Evolutionary conservation across 2,113 vertebrate genomes (phyloP).

Genomic region (Sminthopsis crassicaudata): DNA sequence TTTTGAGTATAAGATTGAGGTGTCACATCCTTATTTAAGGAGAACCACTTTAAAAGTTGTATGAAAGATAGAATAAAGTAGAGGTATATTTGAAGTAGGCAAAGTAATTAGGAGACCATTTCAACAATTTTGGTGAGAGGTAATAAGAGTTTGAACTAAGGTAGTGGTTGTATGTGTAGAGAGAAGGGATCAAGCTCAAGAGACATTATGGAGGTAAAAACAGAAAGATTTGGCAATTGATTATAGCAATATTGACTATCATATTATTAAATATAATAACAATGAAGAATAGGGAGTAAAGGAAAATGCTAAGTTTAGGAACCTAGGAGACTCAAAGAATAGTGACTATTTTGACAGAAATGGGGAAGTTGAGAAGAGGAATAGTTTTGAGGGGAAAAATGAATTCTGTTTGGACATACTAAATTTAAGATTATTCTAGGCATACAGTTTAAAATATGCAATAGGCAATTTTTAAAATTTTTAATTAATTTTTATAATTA

Average conservation of each 20-base stretch:
- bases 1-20: not conserved
- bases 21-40: not conserved
- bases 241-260: not conserved
- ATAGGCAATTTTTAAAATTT: not conserved
- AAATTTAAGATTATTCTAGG: not conserved
- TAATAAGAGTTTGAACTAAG: not conserved
- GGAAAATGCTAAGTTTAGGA: not conserved
- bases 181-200: not conserved
- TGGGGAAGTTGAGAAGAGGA: not conserved
- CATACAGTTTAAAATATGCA: not conserved
- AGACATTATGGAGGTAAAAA: not conserved
- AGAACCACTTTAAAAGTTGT: not conserved
- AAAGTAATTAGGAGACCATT: not conserved
- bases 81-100: not conserved
- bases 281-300: not conserved
- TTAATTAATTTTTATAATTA: no score
- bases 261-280: not conserved
- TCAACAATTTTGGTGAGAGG: not conserved
- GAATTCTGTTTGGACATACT: not conserved
- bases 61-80: no score
- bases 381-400: not conserved
- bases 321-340: not conserved
- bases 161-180: not conserved
- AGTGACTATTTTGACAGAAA: not conserved
- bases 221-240: not conserved